Evolutionary conservation across 2,888 invertebrate species (phyloP).

Genomic region (Microdon myrmicae): DNA sequence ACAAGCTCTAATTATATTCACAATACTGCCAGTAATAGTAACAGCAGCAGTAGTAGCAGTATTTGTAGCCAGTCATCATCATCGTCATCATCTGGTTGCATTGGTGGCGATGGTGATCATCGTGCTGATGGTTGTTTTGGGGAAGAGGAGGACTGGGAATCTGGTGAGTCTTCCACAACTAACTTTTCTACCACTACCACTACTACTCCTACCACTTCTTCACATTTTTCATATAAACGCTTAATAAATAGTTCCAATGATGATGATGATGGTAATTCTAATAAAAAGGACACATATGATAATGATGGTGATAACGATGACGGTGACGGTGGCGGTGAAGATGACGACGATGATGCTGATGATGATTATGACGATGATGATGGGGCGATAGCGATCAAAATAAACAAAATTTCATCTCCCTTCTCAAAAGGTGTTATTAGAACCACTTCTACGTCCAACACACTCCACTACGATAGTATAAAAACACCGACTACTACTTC

Average conservation of each 20-base stretch:
- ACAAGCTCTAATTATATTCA: slow-evolving; percentile 54
- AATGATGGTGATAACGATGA: slow-evolving; percentile 23
- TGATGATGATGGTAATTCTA: slow-evolving; percentile 47
- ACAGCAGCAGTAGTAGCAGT: slow-evolving; percentile 56
- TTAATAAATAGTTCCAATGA: slow-evolving; percentile 54
- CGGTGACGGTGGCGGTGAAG: slow-evolving; percentile 6
- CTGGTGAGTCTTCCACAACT: slow-evolving; percentile 64
- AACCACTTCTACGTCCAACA: too few species aligned
- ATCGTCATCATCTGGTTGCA: slow-evolving; percentile 55
- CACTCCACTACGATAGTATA: not conserved
- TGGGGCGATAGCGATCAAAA: not conserved
- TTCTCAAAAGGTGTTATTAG: too few species aligned
- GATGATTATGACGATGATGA: not conserved
- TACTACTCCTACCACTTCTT: slow-evolving; percentile 54
- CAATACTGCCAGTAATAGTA: slow-evolving; percentile 55
- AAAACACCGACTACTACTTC: not conserved
- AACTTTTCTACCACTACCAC: slow-evolving; percentile 54
- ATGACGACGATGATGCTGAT: not conserved
- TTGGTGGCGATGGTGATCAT: slow-evolving; percentile 50
- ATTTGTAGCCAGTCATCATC: slow-evolving; percentile 62
- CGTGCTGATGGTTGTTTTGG: slow-evolving; percentile 54
- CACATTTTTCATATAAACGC: slow-evolving; percentile 47
- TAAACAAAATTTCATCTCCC: slow-evolving; percentile 17
- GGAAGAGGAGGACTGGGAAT: slow-evolving; percentile 67
- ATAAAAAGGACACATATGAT: slow-evolving; percentile 24